These are phyloP conservation scores for Myiotriccus ornatus DNA, from an alignment of 2,797 vertebrate species.

Conservation along the genomic window DNA sequence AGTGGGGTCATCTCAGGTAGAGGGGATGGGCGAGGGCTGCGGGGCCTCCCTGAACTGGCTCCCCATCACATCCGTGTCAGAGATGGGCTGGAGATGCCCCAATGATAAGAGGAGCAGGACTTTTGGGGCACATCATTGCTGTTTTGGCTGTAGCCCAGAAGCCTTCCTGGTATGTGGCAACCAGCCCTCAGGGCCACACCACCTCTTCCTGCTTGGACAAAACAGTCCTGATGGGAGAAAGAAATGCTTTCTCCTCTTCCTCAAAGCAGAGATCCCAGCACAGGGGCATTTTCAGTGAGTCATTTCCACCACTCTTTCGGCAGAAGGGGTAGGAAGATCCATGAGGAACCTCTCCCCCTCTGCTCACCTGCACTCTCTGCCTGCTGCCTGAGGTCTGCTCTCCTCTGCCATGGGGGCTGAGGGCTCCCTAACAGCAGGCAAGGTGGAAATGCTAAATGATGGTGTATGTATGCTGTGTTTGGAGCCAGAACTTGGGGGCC, in stretches of 20 bases:
- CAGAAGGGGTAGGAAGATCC: not conserved
- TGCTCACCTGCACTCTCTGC: not conserved
- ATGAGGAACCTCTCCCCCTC: not conserved
- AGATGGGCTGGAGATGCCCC: not conserved
- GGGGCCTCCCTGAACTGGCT: not conserved
- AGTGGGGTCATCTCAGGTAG: not conserved
- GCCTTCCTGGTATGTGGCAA: not conserved
- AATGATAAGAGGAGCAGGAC: not conserved
- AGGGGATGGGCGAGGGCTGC: not conserved
- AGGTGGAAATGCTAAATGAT: not conserved
- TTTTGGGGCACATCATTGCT: not conserved
- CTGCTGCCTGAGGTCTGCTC: not conserved
- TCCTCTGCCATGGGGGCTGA: not conserved
- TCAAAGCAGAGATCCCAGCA: not conserved
- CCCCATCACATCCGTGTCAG: rapidly evolving
- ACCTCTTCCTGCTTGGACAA: not conserved
- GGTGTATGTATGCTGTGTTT: not conserved
- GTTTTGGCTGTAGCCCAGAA: not conserved
- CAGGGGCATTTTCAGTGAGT: not conserved
- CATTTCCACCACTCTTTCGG: not conserved
- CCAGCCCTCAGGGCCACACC: not conserved
- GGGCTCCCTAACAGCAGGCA: not conserved
- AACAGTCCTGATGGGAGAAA: not conserved
- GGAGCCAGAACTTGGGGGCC: not conserved
- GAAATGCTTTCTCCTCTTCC: not conserved